phyloP scores from a whole-genome alignment of 2,797 vertebrate genomes.

The Manis pentadactyla region DNA sequence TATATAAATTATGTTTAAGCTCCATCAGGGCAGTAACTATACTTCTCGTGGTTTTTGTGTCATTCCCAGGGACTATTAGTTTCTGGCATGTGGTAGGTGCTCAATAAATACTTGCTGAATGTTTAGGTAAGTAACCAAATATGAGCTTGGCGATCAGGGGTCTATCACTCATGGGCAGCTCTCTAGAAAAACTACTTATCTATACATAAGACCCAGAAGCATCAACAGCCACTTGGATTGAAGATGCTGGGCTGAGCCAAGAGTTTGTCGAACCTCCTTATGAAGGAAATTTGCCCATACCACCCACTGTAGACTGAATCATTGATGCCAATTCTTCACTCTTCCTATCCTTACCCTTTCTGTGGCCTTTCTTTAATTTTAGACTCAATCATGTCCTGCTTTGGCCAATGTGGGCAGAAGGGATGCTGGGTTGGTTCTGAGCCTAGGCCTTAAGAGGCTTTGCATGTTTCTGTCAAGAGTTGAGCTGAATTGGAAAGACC shows the following conservation, averaged over 20 bases:
- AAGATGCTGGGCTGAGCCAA: neutral
- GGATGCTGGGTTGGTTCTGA: neutral
- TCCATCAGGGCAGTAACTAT: neutral
- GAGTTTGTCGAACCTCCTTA: neutral
- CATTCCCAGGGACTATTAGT: neutral
- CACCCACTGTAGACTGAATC: neutral
- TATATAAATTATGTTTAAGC: neutral
- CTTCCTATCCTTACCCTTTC: neutral
- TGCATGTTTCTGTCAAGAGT: neutral
- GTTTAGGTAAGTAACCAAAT: neutral
- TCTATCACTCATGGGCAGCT: neutral
- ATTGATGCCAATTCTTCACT: neutral
- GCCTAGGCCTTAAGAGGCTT: neutral
- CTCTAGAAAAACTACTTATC: neutral
- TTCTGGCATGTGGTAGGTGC: neutral
- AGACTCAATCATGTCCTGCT: neutral
- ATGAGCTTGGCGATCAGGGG: neutral
- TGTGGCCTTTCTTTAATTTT: slow-evolving; percentile 35
- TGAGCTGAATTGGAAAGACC: neutral
- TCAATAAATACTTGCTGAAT: neutral
- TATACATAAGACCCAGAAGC: neutral
- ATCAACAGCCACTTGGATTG: neutral
- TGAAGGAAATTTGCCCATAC: neutral
- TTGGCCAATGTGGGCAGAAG: neutral
- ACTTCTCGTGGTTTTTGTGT: neutral